These are phyloP conservation scores for Prochilodus magdalenae DNA, from an alignment of 2,113 vertebrate genomes.

Conservation along the genomic window DNA sequence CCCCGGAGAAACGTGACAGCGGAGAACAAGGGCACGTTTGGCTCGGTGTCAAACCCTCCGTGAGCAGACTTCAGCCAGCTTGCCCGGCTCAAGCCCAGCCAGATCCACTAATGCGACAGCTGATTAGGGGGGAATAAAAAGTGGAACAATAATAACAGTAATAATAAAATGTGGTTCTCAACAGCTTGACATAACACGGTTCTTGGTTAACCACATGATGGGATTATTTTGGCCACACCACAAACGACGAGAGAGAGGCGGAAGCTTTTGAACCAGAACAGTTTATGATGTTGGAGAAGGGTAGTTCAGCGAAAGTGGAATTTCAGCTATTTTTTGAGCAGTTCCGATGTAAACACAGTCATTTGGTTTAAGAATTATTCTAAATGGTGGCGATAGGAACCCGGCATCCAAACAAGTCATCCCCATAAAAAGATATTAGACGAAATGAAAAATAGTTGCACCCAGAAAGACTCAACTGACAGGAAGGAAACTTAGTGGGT, in stretches of 20 bases:
- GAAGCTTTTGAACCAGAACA: background rate
- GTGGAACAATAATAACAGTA: slow-evolving; percentile 3
- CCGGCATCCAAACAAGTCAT: no score
- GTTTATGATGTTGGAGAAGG: slow-evolving; percentile 19
- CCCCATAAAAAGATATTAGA: no score
- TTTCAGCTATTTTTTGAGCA: background rate
- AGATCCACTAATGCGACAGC: slow-evolving; percentile 8
- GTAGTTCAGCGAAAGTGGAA: background rate
- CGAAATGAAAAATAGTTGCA: no score
- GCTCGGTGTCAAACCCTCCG: slow-evolving; percentile 64
- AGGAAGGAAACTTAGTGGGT: no score
- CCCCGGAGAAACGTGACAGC: slow-evolving; percentile 5
- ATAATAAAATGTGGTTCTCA: background rate
- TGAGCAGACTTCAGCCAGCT: slow-evolving; percentile 36
- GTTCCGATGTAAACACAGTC: no score
- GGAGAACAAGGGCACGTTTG: slow-evolving; percentile 67
- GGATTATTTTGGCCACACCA: slow-evolving; percentile 41
- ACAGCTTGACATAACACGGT: slow-evolving; percentile 42
- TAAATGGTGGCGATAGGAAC: no score
- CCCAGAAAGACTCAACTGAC: no score
- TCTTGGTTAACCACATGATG: slow-evolving; percentile 51
- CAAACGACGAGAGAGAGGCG: slow-evolving; percentile 26
- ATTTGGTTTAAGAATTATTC: no score
- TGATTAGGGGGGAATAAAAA: slow-evolving; percentile 10
- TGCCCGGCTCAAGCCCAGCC: slow-evolving; percentile 10